Evolutionary conservation across 2,113 vertebrate species (phyloP).

Genomic region (Sphyrna mokarran): DNA sequence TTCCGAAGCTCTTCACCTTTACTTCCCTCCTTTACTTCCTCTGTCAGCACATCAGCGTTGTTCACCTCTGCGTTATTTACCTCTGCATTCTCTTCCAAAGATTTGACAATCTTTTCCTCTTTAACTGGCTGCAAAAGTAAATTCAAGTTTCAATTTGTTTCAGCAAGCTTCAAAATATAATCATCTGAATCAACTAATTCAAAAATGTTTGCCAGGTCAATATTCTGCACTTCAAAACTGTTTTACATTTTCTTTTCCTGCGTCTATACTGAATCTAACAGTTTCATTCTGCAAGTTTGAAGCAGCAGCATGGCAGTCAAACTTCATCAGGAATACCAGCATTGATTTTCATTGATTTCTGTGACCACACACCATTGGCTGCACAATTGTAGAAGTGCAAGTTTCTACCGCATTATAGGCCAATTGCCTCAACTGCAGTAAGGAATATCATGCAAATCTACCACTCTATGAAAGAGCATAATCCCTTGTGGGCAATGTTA

Average conservation of each 20-base stretch:
- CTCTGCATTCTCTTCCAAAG: slow-evolving; percentile 50
- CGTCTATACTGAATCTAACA: background rate
- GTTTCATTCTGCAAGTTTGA: background rate
- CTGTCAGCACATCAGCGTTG: slow-evolving; percentile 39
- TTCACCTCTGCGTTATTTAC: background rate
- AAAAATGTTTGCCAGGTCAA: background rate
- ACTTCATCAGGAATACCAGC: background rate
- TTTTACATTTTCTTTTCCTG: background rate
- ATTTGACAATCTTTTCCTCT: slow-evolving; percentile 55
- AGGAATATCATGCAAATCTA: background rate
- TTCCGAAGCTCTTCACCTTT: slow-evolving; percentile 63
- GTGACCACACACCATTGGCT: background rate
- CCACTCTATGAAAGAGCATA: background rate
- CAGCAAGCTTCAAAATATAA: background rate
- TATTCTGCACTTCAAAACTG: background rate
- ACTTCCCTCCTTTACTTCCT: slow-evolving; percentile 49
- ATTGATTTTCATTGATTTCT: background rate
- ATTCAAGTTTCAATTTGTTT: slow-evolving; percentile 34
- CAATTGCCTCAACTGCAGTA: background rate
- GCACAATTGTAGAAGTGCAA: background rate
- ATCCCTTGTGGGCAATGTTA: background rate
- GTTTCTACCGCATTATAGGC: background rate
- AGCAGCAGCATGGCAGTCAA: background rate
- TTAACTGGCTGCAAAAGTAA: slow-evolving; percentile 60
- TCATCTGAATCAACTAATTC: background rate